phyloP scores from a whole-genome alignment of 2,888 invertebrate genomes.

The Sarcophaga subvicina region DNA sequence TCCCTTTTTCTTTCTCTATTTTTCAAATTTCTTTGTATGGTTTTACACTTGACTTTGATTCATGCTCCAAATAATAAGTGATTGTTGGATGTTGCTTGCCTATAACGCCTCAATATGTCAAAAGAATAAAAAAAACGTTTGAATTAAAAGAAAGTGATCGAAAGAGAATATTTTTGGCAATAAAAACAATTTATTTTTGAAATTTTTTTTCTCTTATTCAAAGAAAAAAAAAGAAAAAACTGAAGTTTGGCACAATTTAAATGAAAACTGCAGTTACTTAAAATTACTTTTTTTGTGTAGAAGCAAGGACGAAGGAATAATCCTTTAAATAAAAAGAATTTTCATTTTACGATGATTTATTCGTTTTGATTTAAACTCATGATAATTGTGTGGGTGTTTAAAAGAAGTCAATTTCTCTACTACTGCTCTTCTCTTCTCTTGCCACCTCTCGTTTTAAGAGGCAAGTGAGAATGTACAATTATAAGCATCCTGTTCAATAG shows the following conservation, averaged over 20 bases:
- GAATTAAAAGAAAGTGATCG: conserved; percentile 10
- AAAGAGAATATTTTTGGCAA: conserved; percentile 36
- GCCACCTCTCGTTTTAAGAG: background rate
- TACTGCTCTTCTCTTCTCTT: background rate
- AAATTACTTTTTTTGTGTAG: background rate
- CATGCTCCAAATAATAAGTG: conserved; percentile 29
- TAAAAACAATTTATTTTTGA: background rate
- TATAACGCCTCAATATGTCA: background rate
- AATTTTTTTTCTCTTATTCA: background rate
- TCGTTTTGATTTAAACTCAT: background rate
- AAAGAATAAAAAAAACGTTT: background rate
- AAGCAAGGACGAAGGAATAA: too few relatives aligned
- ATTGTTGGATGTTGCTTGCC: background rate
- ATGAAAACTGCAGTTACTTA: background rate
- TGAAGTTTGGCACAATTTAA: conserved; percentile 45
- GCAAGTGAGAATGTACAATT: conserved; percentile 56
- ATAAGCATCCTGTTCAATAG: conserved; percentile 53
- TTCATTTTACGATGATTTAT: background rate
- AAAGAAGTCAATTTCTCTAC: background rate
- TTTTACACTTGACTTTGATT: conserved; percentile 43
- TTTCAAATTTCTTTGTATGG: too few relatives aligned
- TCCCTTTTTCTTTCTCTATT: too few relatives aligned
- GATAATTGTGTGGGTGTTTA: background rate
- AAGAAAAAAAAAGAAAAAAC: background rate
- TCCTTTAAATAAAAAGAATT: conserved; percentile 4